Evolutionary conservation across 2,797 vertebrate species (phyloP), one percentile per base, ranked within the genome.

Genomic region (Pampus argenteus): DNA sequence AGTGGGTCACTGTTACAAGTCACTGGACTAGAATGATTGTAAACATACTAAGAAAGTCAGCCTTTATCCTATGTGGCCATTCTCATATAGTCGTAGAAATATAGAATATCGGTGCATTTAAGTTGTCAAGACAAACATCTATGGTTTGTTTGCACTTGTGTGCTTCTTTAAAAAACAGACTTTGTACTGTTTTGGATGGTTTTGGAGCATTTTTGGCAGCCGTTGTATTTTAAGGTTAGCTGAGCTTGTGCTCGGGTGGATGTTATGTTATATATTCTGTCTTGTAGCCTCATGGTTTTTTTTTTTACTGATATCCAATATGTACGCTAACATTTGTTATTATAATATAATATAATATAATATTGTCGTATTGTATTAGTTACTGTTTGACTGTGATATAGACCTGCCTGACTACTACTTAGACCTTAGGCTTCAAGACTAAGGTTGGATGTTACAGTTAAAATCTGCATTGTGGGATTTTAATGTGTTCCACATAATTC

Each of bases 301-400:
- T 4, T 20, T 9, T 40, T 4, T 22, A 14, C 51, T 67, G 57
- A 11, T 14, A 20, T 70, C 26, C 25, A 51, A 51, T 13, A 61
- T 38, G 22, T 17, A 52, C 45, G 59, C n/a, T 42, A 44, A 59
- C 60, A 71, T 66, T 26, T 66, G 51, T 65, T 25, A 36, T n/a
- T n/a, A n/a, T n/a, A n/a, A n/a, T n/a, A n/a, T n/a, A n/a, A n/a
- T n/a, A n/a, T n/a, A n/a, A n/a, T n/a, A n/a, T 51, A 28, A 36
- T 66, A 47, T 44, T 57, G 54, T 65, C 40, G n/a, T 68, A 10
- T 59, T 28, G 54, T 60, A 48, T 66, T 44, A 56, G 49, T 66
- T 66, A 56, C 58, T 77, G 61, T 79, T n/a, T 7, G 23, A 78
- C 65, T 76, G 71, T 74, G 79, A 79, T 51, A 50, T 61, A 5